These are phyloP conservation scores for Hyaena hyaena DNA, from an alignment of 2,113 vertebrate species.

Conservation along the genomic window DNA sequence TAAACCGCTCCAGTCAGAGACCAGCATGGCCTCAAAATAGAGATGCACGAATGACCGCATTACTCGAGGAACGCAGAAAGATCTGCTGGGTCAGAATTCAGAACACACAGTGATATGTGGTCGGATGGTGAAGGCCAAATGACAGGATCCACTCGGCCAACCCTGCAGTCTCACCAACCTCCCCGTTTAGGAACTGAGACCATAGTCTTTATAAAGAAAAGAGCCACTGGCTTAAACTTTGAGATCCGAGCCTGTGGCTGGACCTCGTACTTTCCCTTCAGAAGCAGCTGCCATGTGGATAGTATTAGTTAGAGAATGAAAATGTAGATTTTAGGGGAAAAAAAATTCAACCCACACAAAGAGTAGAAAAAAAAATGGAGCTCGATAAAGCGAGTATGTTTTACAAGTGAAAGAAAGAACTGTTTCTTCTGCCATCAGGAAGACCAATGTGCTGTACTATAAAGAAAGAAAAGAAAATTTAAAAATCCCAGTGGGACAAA, in stretches of 20 bases:
- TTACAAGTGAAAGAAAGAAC: constrained; percentile 80
- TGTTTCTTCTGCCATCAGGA: constrained; percentile 70
- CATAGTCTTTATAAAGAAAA: constrained; percentile 64
- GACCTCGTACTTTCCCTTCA: constrained; percentile 69
- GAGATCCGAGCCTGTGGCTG: constrained; percentile 73
- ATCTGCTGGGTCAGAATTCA: neutral
- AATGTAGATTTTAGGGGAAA: neutral
- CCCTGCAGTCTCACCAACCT: constrained; percentile 96
- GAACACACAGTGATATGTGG: neutral
- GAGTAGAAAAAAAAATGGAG: constrained; percentile 80
- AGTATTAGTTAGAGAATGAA: constrained; percentile 59
- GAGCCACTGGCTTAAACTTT: constrained; percentile 12
- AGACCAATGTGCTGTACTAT: constrained; percentile 76
- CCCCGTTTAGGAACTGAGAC: constrained; percentile 93
- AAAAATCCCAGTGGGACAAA: neutral
- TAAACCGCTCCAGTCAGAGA: neutral
- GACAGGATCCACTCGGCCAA: constrained; percentile 91
- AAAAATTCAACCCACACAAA: constrained; percentile 64
- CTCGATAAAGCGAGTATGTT: constrained; percentile 82
- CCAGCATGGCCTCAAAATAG: neutral
- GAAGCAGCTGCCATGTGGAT: constrained; percentile 71
- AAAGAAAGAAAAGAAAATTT: neutral
- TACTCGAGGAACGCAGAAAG: neutral
- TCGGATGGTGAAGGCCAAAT: constrained; percentile 91
- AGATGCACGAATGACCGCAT: neutral